phyloP scores from a whole-genome alignment of 2,888 invertebrate genomes.

The Ochropleura leucogaster region DNA sequence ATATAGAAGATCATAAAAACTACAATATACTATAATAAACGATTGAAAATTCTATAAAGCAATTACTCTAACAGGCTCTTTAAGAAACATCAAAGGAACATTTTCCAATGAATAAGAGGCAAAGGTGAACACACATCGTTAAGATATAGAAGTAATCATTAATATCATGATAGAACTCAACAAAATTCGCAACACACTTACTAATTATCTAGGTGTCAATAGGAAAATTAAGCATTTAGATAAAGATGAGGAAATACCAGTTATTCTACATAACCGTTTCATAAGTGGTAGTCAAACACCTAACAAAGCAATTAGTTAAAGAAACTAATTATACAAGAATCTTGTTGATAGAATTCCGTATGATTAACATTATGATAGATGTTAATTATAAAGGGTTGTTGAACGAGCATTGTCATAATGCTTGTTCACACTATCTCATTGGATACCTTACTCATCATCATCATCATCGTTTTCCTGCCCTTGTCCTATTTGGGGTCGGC shows the following conservation, averaged over 20 bases:
- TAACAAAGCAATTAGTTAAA: constrained; percentile 52
- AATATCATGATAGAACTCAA: constrained; percentile 15
- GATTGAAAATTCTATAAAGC: not conserved
- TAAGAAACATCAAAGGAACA: not conserved
- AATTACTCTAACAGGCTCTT: not conserved
- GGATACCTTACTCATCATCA: constrained; percentile 17
- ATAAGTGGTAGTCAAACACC: constrained; percentile 36
- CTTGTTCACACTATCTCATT: constrained; percentile 35
- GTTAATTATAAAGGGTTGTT: constrained; percentile 30
- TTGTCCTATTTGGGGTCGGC: too few relatives aligned
- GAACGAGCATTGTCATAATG: constrained; percentile 30
- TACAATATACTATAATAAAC: not conserved
- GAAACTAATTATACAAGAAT: constrained; percentile 50
- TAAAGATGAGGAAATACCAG: constrained; percentile 29
- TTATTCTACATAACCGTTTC: constrained; percentile 40
- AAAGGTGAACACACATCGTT: constrained; percentile 11
- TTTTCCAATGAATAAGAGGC: constrained; percentile 30
- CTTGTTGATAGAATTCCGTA: constrained; percentile 48
- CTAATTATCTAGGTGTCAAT: constrained; percentile 29
- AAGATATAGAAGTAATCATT: constrained; percentile 38
- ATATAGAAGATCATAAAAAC: not conserved
- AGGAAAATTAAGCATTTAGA: constrained; percentile 32
- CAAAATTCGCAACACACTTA: constrained; percentile 26
- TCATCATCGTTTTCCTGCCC: too few relatives aligned
- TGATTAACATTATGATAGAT: constrained; percentile 58